Base-by-base conservation (phyloP, 1,140 invertebrate genomes). In the Ganaspis sp. region DNA sequence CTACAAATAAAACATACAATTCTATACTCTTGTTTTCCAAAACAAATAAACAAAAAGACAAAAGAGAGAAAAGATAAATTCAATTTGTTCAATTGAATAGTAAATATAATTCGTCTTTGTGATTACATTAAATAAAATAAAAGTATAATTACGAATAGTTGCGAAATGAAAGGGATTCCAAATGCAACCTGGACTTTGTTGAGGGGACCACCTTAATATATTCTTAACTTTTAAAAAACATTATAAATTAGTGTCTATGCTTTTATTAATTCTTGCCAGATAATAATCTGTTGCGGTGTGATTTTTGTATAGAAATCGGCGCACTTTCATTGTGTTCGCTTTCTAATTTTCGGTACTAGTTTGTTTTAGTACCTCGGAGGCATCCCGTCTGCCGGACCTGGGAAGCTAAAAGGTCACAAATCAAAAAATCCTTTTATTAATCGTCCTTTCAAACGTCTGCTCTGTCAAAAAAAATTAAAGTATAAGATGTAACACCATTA, bases 361-460 rank as follows among this genome's bases (percentile, higher is more conserved):
- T 80, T 78, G 80, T 82, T 72, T 90, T 91, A 91, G 90, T 91
- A 91, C 89, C 90, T 91, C 83, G 90, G 89, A 87, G 90, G 90
- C 88, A 91, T 91, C 86, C 90, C 85, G 85, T 91, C 90, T 90
- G 90, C 89, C 90, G 90, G 90, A 89, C 90, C 90, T 91, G 90
- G 90, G 90, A 91, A 91, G 90, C 90, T 91, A 91, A 91, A 91
- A 91, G 87, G 87, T 90, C 86, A 91, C 84, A 91, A 91, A 88
- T 87, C 80, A 90, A 89, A 26, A 90, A 89, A 88, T 90, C 90
- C 89, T 89, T 87, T 76, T 81, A 90, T 90, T 91, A 91, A 89
- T 90, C 78, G 58, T 64, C 58, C 23, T 64, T 29, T 29, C 11
- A 49, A 17, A 49, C 26, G 58, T 64, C 11, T 64, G 11, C 23